Evolutionary conservation across 2,113 vertebrate species (phyloP).

Genomic region (Vimba vimba): DNA sequence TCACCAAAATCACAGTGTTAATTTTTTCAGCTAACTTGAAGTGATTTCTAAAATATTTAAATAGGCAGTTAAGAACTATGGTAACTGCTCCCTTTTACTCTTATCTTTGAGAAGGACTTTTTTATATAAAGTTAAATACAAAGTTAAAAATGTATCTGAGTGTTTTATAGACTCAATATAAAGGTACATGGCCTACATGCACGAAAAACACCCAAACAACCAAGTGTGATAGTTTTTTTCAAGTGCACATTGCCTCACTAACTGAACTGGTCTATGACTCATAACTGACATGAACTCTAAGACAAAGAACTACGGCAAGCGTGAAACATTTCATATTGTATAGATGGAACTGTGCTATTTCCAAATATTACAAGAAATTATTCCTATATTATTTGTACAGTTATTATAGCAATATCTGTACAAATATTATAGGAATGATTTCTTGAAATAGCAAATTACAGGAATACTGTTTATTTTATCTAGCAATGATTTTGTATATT

Average conservation of each 20-base stretch:
- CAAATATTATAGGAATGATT: too few species aligned
- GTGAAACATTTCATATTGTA: background rate
- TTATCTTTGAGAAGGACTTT: background rate
- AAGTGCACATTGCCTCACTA: too few species aligned
- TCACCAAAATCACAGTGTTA: background rate
- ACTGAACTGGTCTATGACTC: background rate
- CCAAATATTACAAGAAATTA: background rate
- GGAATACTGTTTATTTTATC: background rate
- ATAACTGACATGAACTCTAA: background rate
- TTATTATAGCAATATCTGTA: too few species aligned
- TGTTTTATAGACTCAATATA: background rate
- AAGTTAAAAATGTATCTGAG: background rate
- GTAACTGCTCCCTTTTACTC: background rate
- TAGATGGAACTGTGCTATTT: background rate
- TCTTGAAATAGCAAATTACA: too few species aligned
- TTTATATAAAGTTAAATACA: background rate
- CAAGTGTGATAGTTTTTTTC: background rate
- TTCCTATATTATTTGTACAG: background rate
- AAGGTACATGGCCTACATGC: background rate
- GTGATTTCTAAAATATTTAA: background rate
- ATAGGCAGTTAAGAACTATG: background rate
- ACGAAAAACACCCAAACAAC: background rate
- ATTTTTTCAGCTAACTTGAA: background rate
- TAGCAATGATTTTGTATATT: background rate
- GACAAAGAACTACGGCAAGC: background rate